Evolutionary conservation across 1,140 invertebrate genomes (phyloP), one percentile per base, ranked within the genome.

Genomic region (Drosophila varians): DNA sequence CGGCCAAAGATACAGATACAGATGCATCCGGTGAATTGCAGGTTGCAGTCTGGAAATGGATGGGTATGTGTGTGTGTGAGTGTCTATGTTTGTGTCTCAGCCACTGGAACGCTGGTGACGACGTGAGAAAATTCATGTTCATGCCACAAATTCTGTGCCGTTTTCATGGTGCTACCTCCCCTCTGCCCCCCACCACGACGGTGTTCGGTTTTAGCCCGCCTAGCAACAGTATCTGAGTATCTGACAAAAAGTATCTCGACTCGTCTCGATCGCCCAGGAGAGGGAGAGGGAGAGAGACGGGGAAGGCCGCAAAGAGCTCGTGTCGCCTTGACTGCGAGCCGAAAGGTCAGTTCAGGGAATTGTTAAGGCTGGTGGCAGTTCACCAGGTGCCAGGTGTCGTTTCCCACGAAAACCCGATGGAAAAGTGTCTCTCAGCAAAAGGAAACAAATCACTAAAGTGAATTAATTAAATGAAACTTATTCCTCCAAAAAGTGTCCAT

Each of bases 131-230:
- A 84, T 79, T 76, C 79, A 84, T 84, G 79, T 76, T 78, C 80
- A 86, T 84, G 76, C 79, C 80, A 86, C 80, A 84, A 76, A 84
- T 86, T 86, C 75, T 84, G 79, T 83, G 80, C 79, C 79, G 79
- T 79, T 86, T 83, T 83, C 74, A 73, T 60, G 53, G 45, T 38
- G 46, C 23, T 14, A 25, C 18, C 42, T 26, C 16, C 36, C 12
- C 7, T 8, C 12, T 21, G 5, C 26, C 19, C 1, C 38, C 56
- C 16, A 21, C 11, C 19, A 11, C 16, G 25, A n/a, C 19, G 26
- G 38, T 62, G 45, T 68, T 31, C 21, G 51, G 49, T 31, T 45
- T 48, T 16, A 51, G 28, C n/a, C 53, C 62, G 72, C 73, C 65
- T 75, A 45, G 72, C 73, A 75, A 70, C 69, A 74, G 38, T 42